Evolutionary conservation across 2,888 invertebrate genomes (phyloP), one percentile per base, ranked within the genome.

Genomic region (Ceraclea dissimilis): DNA sequence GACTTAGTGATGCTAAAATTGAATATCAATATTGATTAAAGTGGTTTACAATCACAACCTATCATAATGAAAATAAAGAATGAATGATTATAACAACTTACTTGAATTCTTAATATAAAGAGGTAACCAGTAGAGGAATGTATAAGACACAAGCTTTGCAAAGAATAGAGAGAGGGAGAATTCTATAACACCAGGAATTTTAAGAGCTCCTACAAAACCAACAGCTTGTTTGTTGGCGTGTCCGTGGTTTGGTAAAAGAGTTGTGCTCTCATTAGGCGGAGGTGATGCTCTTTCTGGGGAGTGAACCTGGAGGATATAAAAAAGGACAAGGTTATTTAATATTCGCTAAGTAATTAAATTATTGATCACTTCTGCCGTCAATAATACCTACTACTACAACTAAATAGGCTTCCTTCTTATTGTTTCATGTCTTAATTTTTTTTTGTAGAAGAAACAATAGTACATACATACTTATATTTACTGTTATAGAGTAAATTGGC

Each of bases 71-170:
- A n/a, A n/a, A n/a, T n/a, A n/a, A 6, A 46, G 10, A 46, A 13
- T 19, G 20, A 46, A 46, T 18, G 4, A 19, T 46, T 13, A 43
- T 34, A 18, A 21, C 31, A 64, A 82, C 89, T 87, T 71, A 93
- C 93, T 88, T 47, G 90, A 86, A 49, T 82, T 79, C 60, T 85
- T 84, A 58, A 98, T 93, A 67, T 95, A 97, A 2, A 86, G 72
- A 19, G 97, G 97, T 67, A 98, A 78, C 97, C 97, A 98, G 70
- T 91, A 97, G 50, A 97, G 81, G 75, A 97, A 97, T 58, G 96
- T 97, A 69, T 98, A 97, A 70, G 93, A 93, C 66, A 97, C 96
- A 39, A 97, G 81, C 73, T 98, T 98, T 13, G 95, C 91, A 73
- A 97, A 97, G 74, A 97, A 97, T 43, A 97, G 79, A 46, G 92